These are phyloP conservation scores for Lagopus leucura DNA, from an alignment of 2,113 vertebrate species.

Conservation along the genomic window DNA sequence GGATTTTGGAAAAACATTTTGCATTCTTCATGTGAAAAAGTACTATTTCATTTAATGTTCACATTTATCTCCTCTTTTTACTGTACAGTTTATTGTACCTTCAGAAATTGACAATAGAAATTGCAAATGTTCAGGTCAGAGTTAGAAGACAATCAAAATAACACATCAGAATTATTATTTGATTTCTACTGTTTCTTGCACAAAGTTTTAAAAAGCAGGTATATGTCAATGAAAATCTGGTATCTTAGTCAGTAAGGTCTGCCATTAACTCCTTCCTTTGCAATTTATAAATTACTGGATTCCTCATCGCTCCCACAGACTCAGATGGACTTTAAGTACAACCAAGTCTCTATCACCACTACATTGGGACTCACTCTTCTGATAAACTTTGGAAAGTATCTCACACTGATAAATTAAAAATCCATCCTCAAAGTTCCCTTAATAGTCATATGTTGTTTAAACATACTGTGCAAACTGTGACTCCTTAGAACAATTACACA, in stretches of 20 bases:
- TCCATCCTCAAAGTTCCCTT: constrained; percentile 21
- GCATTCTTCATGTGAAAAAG: neutral
- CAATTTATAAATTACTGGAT: neutral
- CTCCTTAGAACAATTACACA: constrained; percentile 64
- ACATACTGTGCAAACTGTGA: constrained; percentile 66
- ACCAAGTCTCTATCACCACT: neutral
- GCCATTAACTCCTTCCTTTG: neutral
- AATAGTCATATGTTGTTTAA: constrained; percentile 40
- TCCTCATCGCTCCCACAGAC: neutral
- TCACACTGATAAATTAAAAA: constrained; percentile 33
- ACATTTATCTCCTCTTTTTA: neutral
- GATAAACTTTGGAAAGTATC: constrained; percentile 1
- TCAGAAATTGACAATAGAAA: neutral
- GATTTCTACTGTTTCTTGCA: neutral
- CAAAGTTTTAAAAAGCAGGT: neutral
- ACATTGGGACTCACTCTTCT: neutral
- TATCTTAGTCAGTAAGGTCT: neutral
- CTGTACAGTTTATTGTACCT: neutral
- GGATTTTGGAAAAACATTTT: neutral
- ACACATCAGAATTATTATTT: neutral
- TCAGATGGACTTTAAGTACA: neutral
- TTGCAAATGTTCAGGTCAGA: neutral
- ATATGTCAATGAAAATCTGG: neutral
- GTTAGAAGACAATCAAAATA: neutral
- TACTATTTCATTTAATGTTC: neutral